These are phyloP conservation scores for Melanotus villosus DNA, from an alignment of 2,888 invertebrate genomes.

Conservation along the genomic window DNA sequence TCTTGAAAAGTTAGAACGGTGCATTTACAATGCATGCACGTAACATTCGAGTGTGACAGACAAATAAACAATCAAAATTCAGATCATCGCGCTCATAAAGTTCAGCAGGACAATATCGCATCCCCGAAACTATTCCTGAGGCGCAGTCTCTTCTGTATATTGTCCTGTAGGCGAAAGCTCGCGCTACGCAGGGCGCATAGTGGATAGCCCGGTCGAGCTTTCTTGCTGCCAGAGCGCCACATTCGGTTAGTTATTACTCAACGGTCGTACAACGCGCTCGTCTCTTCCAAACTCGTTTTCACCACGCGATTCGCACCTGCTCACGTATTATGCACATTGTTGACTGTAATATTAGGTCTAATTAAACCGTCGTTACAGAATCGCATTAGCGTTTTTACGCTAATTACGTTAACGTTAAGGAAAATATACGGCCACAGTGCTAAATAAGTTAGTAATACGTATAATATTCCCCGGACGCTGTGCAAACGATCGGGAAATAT, in stretches of 20 bases:
- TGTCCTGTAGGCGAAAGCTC: constrained; percentile 58
- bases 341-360: constrained; percentile 9
- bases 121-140: constrained; percentile 30
- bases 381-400: constrained; percentile 14
- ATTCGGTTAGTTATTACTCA: constrained; percentile 55
- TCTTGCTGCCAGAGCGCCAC: constrained; percentile 52
- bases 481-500: no score
- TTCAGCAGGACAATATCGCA: constrained; percentile 37
- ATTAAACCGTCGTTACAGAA: constrained; percentile 7
- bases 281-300: constrained; percentile 17
- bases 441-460: background rate
- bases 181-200: constrained; percentile 55
- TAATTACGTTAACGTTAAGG: constrained; percentile 9
- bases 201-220: constrained; percentile 52
- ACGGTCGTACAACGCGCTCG: constrained; percentile 53
- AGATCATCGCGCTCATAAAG: constrained; percentile 39
- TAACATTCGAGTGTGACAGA: background rate
- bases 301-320: constrained; percentile 46
- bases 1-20: background rate
- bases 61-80: constrained; percentile 43
- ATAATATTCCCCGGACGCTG: background rate
- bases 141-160: constrained; percentile 52
- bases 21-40: background rate
- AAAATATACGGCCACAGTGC: background rate
- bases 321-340: constrained; percentile 30